A percentile compares a stretch with the other conserved stretches of the same genome.
These are phyloP conservation scores for Strix uralensis DNA, from an alignment of 2,113 vertebrate species.

Conservation along the genomic window DNA sequence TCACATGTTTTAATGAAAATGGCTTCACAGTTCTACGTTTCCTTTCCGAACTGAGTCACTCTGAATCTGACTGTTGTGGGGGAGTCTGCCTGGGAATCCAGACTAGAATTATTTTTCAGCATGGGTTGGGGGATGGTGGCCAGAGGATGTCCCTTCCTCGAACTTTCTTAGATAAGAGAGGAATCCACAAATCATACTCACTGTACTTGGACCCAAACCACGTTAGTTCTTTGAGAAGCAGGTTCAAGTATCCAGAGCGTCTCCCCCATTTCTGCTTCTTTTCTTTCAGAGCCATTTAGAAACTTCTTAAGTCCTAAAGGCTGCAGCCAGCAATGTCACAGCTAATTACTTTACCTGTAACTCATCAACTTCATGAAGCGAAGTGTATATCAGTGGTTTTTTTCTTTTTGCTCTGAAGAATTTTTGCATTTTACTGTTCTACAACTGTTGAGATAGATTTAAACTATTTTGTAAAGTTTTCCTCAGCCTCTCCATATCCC, in stretches of 20 bases:
- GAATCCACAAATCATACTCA: neutral
- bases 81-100: constrained; percentile 39
- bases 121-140: neutral
- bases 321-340: neutral
- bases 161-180: constrained; percentile 31
- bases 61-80: constrained; percentile 40
- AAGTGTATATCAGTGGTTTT: neutral
- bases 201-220: neutral
- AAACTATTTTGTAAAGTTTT: neutral
- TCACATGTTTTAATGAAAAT: constrained; percentile 66
- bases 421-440: neutral
- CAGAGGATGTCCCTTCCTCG: neutral
- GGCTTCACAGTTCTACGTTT: constrained; percentile 40
- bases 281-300: neutral
- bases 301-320: neutral
- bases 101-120: constrained; percentile 29
- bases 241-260: neutral
- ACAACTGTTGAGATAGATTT: neutral
- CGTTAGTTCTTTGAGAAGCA: neutral
- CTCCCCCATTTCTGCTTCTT: neutral
- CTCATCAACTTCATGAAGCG: neutral
- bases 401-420: neutral
- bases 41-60: constrained; percentile 55
- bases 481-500: neutral
- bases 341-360: constrained; percentile 18